Conservation (phyloP, 1,140 invertebrate species). For the Globodera rostochiensis region DNA sequence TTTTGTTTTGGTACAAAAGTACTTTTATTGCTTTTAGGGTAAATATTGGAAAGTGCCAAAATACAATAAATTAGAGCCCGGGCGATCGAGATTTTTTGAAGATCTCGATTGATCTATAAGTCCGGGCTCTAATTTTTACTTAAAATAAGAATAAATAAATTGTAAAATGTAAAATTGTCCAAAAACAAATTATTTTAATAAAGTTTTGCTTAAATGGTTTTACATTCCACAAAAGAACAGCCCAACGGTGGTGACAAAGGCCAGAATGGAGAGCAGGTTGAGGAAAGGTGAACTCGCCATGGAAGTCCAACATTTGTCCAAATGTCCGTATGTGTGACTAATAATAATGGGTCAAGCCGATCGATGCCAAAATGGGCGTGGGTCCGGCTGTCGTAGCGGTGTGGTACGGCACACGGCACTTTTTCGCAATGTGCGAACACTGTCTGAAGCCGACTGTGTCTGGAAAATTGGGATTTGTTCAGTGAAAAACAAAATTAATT, state of each 20-base stretch:
- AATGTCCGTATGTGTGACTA: background rate
- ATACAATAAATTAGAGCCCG: background rate
- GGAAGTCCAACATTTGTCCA: constrained; percentile 59
- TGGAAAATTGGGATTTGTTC: background rate
- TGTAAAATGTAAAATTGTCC: too few species aligned
- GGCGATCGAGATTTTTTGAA: background rate
- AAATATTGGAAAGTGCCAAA: too few species aligned
- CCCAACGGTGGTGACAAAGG: constrained; percentile 63
- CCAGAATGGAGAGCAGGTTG: constrained; percentile 60
- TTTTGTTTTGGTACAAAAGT: too few species aligned
- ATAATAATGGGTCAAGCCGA: background rate
- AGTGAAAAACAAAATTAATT: too few species aligned
- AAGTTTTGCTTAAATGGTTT: constrained; percentile 20
- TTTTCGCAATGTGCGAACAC: background rate
- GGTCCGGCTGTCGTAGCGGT: background rate
- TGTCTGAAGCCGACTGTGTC: background rate
- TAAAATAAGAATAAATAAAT: too few species aligned
- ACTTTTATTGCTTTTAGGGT: too few species aligned
- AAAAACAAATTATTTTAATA: background rate
- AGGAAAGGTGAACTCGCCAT: constrained; percentile 60
- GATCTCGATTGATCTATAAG: too few species aligned
- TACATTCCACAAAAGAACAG: constrained; percentile 65
- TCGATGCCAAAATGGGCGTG: background rate
- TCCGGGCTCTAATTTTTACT: background rate
- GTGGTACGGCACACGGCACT: background rate